Base-by-base conservation (phyloP, 2,113 vertebrate species). In the Myotis davidii region DNA sequence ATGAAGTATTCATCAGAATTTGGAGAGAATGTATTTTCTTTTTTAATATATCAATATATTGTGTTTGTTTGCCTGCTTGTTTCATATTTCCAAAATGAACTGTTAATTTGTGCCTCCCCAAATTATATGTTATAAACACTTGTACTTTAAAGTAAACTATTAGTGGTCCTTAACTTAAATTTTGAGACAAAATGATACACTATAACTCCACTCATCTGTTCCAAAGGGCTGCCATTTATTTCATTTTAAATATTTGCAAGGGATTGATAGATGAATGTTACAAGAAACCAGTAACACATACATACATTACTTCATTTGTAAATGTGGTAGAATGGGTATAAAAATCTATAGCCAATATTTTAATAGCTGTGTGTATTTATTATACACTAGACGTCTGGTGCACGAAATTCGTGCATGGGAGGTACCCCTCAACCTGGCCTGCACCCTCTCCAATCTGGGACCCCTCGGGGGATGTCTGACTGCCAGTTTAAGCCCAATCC, bases 181-280 rank as follows among this genome's bases (percentile, higher is more conserved):
- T 78, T 72, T 52, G 39, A 74, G 52, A 70, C 37, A 59, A 77
- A 96, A 69, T 70, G 14, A 74, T 74, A 89, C 9, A 52, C 20
- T n/a, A 20, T 77, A 84, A 42, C 13, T 69, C n/a, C 91, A 91
- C 74, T 48, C 48, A 64, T 81, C 25, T 83, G 16, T 74, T 64
- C 65, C 9, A 61, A 96, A 54, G 20, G 87, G 9, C 42, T 73
- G 21, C 21, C 34, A 14, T 14, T 54, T 32, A 70, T 67, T 96
- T 90, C 39, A 79, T 90, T 95, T 90, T 39, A 78, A 84, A 88
- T 78, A 73, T 83, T 25, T 65, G 5, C 50, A 94, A 74, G 21
- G 25, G 25, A 52, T 42, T 77, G 27, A 81, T 74, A 17, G 39
- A 12, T 61, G 14, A 32, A 72, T 56, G 11, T 74, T 64, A 52